These are phyloP conservation scores for Sebastes wilsoni DNA, from an alignment of 2,797 vertebrate genomes.

Conservation along the genomic window DNA sequence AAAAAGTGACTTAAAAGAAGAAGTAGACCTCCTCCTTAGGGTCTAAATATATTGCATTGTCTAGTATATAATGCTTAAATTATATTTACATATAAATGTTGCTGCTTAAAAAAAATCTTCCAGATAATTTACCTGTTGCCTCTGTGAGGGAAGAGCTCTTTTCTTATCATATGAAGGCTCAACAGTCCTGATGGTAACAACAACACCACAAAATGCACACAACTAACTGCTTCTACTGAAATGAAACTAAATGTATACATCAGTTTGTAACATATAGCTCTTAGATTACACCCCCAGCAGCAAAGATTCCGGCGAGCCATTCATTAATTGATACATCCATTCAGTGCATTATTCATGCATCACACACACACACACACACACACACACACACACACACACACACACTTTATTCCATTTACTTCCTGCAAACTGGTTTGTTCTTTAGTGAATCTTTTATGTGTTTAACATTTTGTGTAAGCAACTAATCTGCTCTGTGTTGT, in stretches of 20 bases:
- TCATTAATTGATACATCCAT: neutral
- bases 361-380: neutral
- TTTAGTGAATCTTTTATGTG: neutral
- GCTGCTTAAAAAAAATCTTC: no score
- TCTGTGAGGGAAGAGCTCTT: no score
- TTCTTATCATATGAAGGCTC: no score
- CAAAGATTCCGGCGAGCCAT: neutral
- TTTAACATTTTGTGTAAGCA: neutral
- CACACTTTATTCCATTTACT: neutral
- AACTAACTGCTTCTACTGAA: neutral
- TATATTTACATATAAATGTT: neutral
- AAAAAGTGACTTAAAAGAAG: neutral
- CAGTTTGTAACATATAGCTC: neutral
- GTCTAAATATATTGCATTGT: neutral
- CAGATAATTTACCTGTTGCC: neutral
- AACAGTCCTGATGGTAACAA: neutral
- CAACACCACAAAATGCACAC: neutral
- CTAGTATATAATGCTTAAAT: neutral
- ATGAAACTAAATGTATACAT: neutral
- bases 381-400: no score
- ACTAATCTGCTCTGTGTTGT: neutral
- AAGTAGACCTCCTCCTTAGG: neutral
- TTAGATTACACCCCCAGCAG: neutral
- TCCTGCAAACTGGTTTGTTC: neutral
- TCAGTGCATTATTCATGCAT: neutral